Evolutionary conservation across 2,797 vertebrate species (phyloP).

Genomic region (Oceanodroma leucorhoa): DNA sequence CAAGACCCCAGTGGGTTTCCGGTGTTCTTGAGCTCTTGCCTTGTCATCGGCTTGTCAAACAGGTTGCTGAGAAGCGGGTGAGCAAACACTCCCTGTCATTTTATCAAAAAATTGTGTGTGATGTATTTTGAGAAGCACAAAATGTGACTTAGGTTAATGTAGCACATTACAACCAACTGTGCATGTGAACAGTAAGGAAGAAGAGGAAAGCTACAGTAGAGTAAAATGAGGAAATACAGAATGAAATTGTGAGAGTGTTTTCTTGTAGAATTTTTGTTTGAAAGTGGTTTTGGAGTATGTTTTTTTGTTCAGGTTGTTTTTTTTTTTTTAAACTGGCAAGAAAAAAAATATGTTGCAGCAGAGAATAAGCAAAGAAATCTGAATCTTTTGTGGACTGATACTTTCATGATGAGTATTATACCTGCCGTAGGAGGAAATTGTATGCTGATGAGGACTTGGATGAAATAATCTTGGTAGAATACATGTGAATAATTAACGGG

Average conservation of each 20-base stretch:
- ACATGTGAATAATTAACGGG: background rate
- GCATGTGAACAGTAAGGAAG: background rate
- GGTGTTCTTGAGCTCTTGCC: background rate
- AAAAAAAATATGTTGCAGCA: background rate
- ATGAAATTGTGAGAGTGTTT: background rate
- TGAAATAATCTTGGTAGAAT: slow-evolving; percentile 18
- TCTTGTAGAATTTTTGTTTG: background rate
- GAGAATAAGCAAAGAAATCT: background rate
- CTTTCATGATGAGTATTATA: background rate
- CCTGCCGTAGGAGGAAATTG: background rate
- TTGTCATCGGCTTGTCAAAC: background rate
- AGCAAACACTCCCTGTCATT: background rate
- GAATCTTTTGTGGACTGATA: background rate
- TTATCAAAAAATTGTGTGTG: background rate
- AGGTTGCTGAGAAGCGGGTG: background rate
- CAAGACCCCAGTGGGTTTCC: background rate
- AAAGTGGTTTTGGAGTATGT: background rate
- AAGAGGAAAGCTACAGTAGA: background rate
- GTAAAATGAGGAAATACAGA: background rate
- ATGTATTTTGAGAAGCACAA: background rate
- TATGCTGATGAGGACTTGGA: background rate
- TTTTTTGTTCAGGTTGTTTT: background rate
- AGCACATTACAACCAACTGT: background rate
- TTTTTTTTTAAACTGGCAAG: background rate
- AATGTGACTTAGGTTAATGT: background rate